Base-by-base conservation (phyloP, 1,140 invertebrate genomes). In the Laupala kohalensis region DNA sequence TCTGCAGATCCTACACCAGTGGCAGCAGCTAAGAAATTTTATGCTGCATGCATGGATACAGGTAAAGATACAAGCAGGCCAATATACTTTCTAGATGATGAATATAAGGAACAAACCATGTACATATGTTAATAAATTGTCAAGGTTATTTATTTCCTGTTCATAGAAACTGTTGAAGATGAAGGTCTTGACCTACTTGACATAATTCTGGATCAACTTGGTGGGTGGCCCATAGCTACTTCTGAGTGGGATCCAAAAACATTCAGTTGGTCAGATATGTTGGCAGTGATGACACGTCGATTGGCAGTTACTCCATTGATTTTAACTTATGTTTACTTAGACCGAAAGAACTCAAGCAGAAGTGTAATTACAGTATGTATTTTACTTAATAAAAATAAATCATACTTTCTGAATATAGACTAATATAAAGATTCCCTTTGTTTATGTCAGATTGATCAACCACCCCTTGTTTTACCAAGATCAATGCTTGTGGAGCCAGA, bases 381-480 rank as follows among this genome's bases (percentile, higher is more conserved):
- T 5, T n/a, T 53, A 53, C 19, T 53, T 53, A 53, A 53, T 2
- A 53, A 19, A 4, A 53, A 53, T 53, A 53, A 19, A 64, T n/a
- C 4, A n/a, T 64, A 2, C 64, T 6, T 6, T 69, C 15, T n/a
- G n/a, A n/a, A n/a, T n/a, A n/a, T 53, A 6, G 23, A 5, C 1
- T 27, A 37, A 68, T 6, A 23, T 37, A n/a, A 68, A 68, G 28
- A 37, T 68, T 4, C 6, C 4, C 6, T 30, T 67, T 13, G 19
- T 67, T 23, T 69, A 74, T 75, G n/a, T 19, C 76, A 87, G 86
- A 71, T 87, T 29, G 85, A 87, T 75, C 85, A 87, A 74, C 79
- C 82, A 5, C 75, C 77, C 12, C 77, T 87, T 15, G 83, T 82
- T 12, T 78, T 87, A 65, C 83, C 84, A 28, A 75, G 84, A 19